Evolutionary conservation across 1,140 invertebrate species (phyloP), one percentile per base, ranked within the genome.

Genomic region (Aphelinus certus): DNA sequence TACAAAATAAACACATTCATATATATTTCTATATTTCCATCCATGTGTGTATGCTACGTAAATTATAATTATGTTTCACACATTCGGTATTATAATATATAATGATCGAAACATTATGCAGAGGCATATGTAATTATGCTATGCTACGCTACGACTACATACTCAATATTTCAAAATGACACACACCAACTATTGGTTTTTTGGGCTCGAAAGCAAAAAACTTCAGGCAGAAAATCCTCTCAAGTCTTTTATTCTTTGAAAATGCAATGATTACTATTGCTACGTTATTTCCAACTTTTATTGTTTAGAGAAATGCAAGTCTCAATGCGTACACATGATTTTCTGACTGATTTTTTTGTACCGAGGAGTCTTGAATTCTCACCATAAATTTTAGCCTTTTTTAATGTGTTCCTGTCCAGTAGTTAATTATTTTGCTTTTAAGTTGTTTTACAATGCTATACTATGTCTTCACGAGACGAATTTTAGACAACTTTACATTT

Each of bases 1-100:
- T 84, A 83, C n/a, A 85, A 85, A 84, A 83, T 85, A 85, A 85
- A 83, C 74, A 83, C 81, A 81, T 81, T 77, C 80, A 81, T 76
- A 45, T 62, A 62, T 64, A 63, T 66, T 7, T 43, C 10, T 58
- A 45, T 73, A 76, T 68, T 47, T 76, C 58, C 49, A 71, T 64
- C 56, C 75, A 72, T 63, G 76, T 48, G 65, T 55, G 47, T 76
- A 71, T 68, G 51, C 3, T 47, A 58, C 68, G 45, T 66, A 74
- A 62, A 56, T 46, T 68, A 57, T n/a, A 10, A 10, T 67, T 74
- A 2, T 60, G 67, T 73, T 67, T 57, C 47, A 42, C 3, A 26
- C 26, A 26, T 65, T 73, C 51, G 60, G 7, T 67, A 73, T 73
- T 67, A 67, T 73, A 61, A 61, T 73, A 62, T 62, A 60, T 62